Evolutionary conservation across 2,888 invertebrate species (phyloP), one percentile per base, ranked within the genome.

Genomic region (Phengaris arion): DNA sequence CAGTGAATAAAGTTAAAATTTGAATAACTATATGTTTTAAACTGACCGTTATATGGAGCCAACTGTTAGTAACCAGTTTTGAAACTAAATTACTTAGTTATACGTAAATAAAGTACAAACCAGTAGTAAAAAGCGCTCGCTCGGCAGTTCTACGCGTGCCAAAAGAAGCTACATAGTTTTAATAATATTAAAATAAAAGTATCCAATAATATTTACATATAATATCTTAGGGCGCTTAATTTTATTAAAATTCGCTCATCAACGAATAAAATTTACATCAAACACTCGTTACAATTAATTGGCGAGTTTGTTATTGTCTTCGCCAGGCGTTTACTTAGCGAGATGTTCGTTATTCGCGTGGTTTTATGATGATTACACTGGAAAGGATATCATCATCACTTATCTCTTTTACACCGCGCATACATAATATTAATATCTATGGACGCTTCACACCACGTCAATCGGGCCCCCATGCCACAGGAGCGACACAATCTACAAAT

Each of bases 191-290:
- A 35, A 64, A 64, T 64, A 10, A 35, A 22, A 35, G 46, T 45
- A 68, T 68, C 46, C 45, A 46, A 46, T 46, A 68, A 68, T 68
- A 69, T 48, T 48, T 48, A 48, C 69, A 64, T 69, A 69, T 15
- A 69, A 69, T 69, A 35, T 69, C 69, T 46, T 48, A 6, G 52
- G 35, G 70, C 35, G 72, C 72, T 72, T 54, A 22, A 72, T 54
- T 54, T 72, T 72, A 72, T 72, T 72, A 72, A 72, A 70, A 72
- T 72, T 72, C 54, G 72, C 52, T 72, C 72, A 72, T 72, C 72
- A 72, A 54, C 72, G 72, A 72, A 72, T 72, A 72, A 72, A 72
- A 72, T 72, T 72, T 54, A 54, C 72, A 72, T 72, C 54, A 72
- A 72, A 72, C 72, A 54, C 72, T 54, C 72, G 72, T 72, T 72